phyloP scores from a whole-genome alignment of 2,113 vertebrate genomes.

The Ardeotis arabs region DNA sequence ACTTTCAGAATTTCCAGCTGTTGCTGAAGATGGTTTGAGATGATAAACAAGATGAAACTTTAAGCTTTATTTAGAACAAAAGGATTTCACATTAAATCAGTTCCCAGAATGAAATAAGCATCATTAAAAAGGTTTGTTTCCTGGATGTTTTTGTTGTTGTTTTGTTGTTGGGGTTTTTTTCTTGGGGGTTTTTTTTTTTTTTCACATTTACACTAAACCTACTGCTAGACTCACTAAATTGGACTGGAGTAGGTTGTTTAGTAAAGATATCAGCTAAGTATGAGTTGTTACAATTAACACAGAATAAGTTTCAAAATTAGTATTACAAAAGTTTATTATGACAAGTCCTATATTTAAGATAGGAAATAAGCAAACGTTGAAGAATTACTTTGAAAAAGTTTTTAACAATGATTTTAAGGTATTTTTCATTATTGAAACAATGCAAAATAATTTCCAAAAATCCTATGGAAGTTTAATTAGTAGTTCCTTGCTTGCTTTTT shows the following conservation, averaged over 20 bases:
- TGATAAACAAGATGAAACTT: conserved; percentile 12
- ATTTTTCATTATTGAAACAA: background rate
- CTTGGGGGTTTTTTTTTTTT: background rate
- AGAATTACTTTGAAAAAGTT: background rate
- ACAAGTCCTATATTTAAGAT: background rate
- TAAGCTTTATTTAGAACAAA: background rate
- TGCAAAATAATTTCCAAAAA: background rate
- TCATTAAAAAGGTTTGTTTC: background rate
- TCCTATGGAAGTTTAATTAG: background rate
- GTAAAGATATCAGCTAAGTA: background rate
- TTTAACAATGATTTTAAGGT: background rate
- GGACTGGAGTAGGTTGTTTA: background rate
- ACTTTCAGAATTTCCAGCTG: conserved; percentile 61
- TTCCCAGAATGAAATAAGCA: background rate
- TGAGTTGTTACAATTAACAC: background rate
- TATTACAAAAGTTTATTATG: background rate
- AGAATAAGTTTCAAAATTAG: background rate
- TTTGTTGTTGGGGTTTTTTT: no score
- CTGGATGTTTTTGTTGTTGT: background rate
- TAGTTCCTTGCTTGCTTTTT: background rate
- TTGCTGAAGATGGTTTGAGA: conserved; percentile 15
- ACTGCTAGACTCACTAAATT: background rate
- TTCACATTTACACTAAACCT: background rate
- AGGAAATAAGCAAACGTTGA: background rate
- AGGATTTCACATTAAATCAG: background rate